Conservation (phyloP, 1,140 invertebrate genomes). For the Phymastichus coffea region DNA sequence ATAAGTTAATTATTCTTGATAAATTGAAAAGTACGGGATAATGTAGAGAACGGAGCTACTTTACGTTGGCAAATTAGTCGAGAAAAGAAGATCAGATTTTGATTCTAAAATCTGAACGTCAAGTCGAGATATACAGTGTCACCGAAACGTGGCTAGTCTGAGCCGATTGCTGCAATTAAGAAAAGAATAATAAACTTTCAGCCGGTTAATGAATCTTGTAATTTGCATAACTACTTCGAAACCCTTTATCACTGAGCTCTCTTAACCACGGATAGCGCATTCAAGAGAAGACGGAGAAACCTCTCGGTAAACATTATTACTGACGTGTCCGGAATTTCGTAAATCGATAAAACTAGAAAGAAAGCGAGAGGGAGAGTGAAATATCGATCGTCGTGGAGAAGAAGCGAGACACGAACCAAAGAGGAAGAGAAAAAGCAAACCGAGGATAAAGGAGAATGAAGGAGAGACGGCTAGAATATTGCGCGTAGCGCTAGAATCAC, state of each 20-base stretch:
- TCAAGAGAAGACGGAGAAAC: conserved; percentile 13
- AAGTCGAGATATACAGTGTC: too few relatives aligned
- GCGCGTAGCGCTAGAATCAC: conserved; percentile 16
- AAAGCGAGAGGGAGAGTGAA: background rate
- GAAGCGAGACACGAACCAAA: conserved; percentile 13
- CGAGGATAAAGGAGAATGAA: conserved; percentile 8
- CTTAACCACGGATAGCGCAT: background rate
- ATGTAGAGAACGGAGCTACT: too few relatives aligned
- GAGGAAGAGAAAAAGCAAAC: conserved; percentile 8
- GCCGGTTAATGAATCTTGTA: conserved; percentile 24
- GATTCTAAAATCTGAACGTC: background rate
- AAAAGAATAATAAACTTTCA: conserved; percentile 28
- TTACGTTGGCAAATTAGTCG: conserved; percentile 21
- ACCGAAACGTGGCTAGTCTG: background rate
- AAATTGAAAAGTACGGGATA: too few relatives aligned
- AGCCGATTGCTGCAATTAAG: too few relatives aligned
- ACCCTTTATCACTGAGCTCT: conserved; percentile 14
- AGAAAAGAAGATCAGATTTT: conserved; percentile 26
- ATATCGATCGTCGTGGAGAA: too few relatives aligned
- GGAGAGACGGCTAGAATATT: conserved; percentile 22
- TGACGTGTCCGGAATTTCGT: conserved; percentile 26
- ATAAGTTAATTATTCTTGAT: too few relatives aligned
- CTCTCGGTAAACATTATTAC: conserved; percentile 24
- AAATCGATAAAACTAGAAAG: conserved; percentile 19
- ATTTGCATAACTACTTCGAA: conserved; percentile 26